These are phyloP conservation scores for Cepaea nemoralis DNA, from an alignment of 1,140 invertebrate species.

Conservation along the genomic window DNA sequence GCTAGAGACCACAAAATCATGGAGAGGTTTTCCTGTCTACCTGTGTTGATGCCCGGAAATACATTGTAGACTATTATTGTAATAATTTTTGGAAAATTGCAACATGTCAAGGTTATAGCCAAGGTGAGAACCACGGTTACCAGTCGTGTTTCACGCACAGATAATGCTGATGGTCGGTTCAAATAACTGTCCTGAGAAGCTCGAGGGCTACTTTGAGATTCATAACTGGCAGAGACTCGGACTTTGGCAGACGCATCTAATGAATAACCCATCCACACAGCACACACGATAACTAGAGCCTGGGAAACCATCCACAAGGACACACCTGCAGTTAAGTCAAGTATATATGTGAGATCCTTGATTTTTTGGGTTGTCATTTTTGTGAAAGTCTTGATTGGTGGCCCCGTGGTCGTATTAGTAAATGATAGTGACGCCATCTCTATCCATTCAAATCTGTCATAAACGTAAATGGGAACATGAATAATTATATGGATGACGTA, in stretches of 20 bases:
- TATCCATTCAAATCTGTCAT: not conserved
- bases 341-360: too few relatives aligned
- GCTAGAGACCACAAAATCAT: too few relatives aligned
- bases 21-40: too few relatives aligned
- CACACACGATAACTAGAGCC: not conserved
- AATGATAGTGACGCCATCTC: not conserved
- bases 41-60: not conserved
- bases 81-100: not conserved
- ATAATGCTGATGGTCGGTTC: too few relatives aligned
- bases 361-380: not conserved
- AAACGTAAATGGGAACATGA: not conserved
- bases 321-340: too few relatives aligned
- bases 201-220: not conserved
- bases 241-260: not conserved
- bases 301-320: not conserved
- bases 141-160: not conserved
- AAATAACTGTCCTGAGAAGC: too few relatives aligned
- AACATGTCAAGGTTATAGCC: not conserved
- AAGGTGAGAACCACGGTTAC: not conserved
- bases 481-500: not conserved
- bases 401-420: not conserved
- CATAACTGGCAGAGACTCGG: not conserved
- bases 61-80: not conserved
- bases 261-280: not conserved
- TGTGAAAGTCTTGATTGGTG: not conserved